Evolutionary conservation across 2,797 vertebrate species (phyloP).

Genomic region (Ceryle rudis): DNA sequence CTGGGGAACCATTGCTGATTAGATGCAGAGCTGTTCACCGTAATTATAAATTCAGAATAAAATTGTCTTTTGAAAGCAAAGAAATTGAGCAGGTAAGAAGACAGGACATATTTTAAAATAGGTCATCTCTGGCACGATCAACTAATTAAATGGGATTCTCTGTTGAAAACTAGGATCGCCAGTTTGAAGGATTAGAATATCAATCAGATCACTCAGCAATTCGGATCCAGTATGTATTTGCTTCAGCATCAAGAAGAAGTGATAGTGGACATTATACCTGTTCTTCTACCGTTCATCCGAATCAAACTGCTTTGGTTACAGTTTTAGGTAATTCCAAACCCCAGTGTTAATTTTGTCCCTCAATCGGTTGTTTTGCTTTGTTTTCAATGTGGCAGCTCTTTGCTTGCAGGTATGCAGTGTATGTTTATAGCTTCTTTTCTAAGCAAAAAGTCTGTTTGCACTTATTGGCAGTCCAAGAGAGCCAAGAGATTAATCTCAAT

Average conservation of each 20-base stretch:
- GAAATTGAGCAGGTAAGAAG: slow-evolving; percentile 71
- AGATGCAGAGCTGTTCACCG: slow-evolving; percentile 75
- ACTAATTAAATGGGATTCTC: slow-evolving; percentile 37
- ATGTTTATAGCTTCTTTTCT: neutral
- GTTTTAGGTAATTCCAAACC: slow-evolving; percentile 78
- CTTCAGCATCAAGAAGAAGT: slow-evolving; percentile 52
- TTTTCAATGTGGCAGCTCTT: neutral
- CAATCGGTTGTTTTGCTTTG: neutral
- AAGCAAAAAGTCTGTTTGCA: neutral
- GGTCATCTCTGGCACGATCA: neutral
- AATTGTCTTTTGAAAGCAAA: slow-evolving; percentile 65
- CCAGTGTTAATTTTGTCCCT: neutral
- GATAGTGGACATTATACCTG: slow-evolving; percentile 78
- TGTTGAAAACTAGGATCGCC: slow-evolving; percentile 68
- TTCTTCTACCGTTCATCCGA: slow-evolving; percentile 70
- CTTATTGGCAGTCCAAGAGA: neutral
- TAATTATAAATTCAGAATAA: slow-evolving; percentile 65
- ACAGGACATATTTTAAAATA: neutral
- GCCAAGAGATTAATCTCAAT: slow-evolving; percentile 1
- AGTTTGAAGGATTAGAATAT: slow-evolving; percentile 64
- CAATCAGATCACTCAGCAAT: slow-evolving; percentile 50
- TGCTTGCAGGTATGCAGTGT: neutral
- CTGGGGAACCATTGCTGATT: slow-evolving; percentile 79
- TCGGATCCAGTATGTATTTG: slow-evolving; percentile 68
- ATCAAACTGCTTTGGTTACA: slow-evolving; percentile 75